Base-by-base conservation (phyloP, 1,140 invertebrate species). In the Caenorhabditis tropicalis region DNA sequence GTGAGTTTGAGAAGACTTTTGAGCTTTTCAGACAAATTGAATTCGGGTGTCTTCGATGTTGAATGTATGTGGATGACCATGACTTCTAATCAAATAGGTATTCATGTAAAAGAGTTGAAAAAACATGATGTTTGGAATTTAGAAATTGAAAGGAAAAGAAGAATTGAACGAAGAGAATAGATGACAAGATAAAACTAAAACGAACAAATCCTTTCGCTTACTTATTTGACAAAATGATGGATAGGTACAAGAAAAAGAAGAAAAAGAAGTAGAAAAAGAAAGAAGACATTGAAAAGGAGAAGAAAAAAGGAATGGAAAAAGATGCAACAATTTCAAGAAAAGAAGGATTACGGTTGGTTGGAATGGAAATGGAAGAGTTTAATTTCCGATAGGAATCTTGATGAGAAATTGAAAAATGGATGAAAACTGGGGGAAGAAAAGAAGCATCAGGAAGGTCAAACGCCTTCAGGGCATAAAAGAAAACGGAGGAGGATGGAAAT, bases 1-100 rank as follows among this genome's bases (percentile, higher is more conserved):
- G 29, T 43, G 36, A 39, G 65, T 74, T 74, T 74, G 36, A 43
- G 65, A 74, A 43, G 60, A 43, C 65, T 39, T 74, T 74, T 74
- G 65, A 74, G 65, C 33, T 74, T 74, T 74, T 74, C 65, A 74
- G 65, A 0, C 65, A 74, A 74, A 74, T 74, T 74, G 36, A 74
- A 74, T 74, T 74, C 65, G 65, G n/a, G n/a, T 21, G 3, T 43
- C 10, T 21, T 43, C 65, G 43, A 74, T 56, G 53, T 56, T 9
- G 15, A 27, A 51, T 19, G 48, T n/a, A 36, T n/a, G 53, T 58
- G n/a, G 24, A 12, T 43, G n/a, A 74, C 65, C n/a, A 65, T 19
- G 58, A 21, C 43, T 31, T 10, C 65, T 24, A 74, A 74, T 74
- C 65, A 74, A 43, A 74, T 74, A 74, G 36, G 36, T 74, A 74